phyloP scores from a whole-genome alignment of 2,113 vertebrate genomes.

The Monopterus albus region DNA sequence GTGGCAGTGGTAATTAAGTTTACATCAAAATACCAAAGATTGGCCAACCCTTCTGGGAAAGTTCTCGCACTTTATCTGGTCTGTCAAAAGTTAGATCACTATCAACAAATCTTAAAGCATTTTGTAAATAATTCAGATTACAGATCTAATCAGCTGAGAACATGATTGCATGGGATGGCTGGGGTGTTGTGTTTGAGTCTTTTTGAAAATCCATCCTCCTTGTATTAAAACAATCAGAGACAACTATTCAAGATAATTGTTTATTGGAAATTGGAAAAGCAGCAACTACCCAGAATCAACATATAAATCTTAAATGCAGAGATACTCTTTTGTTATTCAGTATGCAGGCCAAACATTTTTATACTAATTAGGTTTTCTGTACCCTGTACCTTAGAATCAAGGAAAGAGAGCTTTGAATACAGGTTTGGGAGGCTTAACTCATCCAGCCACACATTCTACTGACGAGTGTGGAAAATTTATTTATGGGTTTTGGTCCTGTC shows the following conservation, averaged over 20 bases:
- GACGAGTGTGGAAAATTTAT: not conserved
- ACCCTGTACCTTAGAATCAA: too few species aligned
- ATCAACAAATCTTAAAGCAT: slow-evolving; percentile 55
- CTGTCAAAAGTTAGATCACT: slow-evolving; percentile 45
- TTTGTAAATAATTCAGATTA: slow-evolving; percentile 55
- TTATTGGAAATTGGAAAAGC: not conserved
- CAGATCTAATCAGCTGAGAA: slow-evolving; percentile 62
- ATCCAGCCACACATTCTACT: not conserved
- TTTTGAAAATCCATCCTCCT: slow-evolving; percentile 21
- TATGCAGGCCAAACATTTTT: too few species aligned
- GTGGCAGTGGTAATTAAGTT: slow-evolving; percentile 64
- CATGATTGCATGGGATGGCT: slow-evolving; percentile 49
- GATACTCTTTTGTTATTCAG: too few species aligned
- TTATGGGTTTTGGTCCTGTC: not conserved
- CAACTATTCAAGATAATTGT: not conserved
- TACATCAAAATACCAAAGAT: slow-evolving; percentile 24
- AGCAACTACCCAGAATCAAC: too few species aligned
- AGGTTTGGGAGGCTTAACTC: not conserved
- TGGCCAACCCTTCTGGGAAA: slow-evolving; percentile 63
- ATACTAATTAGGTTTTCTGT: too few species aligned
- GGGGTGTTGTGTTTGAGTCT: slow-evolving; percentile 10
- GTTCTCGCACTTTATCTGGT: slow-evolving; percentile 35
- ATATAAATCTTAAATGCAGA: too few species aligned
- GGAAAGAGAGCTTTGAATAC: too few species aligned
- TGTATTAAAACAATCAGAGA: slow-evolving; percentile 18